Percentiles rank a stretch among this genome's conserved stretches.
phyloP scores from a whole-genome alignment of 1,140 invertebrate species.

The Drosophila ercepeae region DNA sequence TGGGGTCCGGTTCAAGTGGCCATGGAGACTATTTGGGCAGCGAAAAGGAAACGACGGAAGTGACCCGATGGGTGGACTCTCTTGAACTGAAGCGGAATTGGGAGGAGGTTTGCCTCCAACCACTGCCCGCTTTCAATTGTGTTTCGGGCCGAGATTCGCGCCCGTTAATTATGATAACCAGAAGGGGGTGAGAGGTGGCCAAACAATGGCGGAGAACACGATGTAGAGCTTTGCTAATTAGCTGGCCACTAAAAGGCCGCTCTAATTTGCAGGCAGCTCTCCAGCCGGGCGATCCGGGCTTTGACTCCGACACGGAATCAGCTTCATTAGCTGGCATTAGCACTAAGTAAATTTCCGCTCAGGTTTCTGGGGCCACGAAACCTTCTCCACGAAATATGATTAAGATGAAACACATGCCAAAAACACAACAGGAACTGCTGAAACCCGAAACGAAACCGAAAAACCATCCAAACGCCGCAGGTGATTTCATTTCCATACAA shows the following conservation, averaged over 20 bases:
- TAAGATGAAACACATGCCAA: conserved; percentile 78
- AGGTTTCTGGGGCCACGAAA: conserved; percentile 4
- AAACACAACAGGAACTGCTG: conserved; percentile 31
- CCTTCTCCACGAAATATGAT: conserved; percentile 48
- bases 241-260: conserved; percentile 64
- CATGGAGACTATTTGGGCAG: conserved; percentile 14
- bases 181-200: conserved; percentile 33
- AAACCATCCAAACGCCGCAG: conserved; percentile 57
- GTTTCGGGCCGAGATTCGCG: conserved; percentile 45
- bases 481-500: conserved; percentile 64
- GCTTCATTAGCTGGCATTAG: conserved; percentile 77
- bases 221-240: conserved; percentile 68
- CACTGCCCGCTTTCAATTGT: conserved; percentile 35
- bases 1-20: conserved; percentile 67
- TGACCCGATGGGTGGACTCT: conserved; percentile 48
- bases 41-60: conserved; percentile 57
- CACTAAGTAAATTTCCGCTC: conserved; percentile 68
- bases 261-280: conserved; percentile 65
- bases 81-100: not conserved
- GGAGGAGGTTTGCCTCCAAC: not conserved
- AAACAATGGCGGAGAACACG: conserved; percentile 53
- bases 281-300: conserved; percentile 44
- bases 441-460: conserved; percentile 28
- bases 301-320: conserved; percentile 32
- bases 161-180: conserved; percentile 78